Percentiles rank a stretch among this genome's conserved stretches.
Conservation (phyloP, 2,888 invertebrate species). For the Priocnemis perturbator region DNA sequence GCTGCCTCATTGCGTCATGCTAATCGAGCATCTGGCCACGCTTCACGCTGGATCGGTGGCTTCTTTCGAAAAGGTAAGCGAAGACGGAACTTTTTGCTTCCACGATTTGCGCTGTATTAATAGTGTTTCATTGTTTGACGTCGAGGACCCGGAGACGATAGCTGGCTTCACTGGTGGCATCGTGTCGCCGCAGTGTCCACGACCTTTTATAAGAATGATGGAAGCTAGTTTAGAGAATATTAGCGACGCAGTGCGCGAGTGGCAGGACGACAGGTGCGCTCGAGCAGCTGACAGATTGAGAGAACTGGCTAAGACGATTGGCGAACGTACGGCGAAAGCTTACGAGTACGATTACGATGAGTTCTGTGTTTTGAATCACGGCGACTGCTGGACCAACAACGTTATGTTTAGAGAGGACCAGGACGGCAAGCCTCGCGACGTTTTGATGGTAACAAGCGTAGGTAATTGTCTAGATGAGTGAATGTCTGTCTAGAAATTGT, state of each 20-base stretch:
- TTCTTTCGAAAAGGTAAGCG: constrained; percentile 50
- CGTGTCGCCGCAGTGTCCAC: constrained; percentile 36
- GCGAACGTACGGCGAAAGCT: not conserved
- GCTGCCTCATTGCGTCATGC: constrained; percentile 39
- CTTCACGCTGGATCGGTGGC: constrained; percentile 59
- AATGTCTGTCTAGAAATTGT: no score
- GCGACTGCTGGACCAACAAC: constrained; percentile 61
- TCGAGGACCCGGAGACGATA: constrained; percentile 46
- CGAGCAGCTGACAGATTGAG: constrained; percentile 36
- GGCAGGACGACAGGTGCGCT: constrained; percentile 38
- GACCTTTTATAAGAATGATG: constrained; percentile 25
- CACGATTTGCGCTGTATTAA: not conserved
- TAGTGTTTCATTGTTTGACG: not conserved
- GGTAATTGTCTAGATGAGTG: not conserved
- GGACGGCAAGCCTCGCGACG: constrained; percentile 41
- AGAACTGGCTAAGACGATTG: constrained; percentile 21
- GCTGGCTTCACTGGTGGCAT: constrained; percentile 46
- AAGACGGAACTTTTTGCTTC: not conserved
- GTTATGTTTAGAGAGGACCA: constrained; percentile 55
- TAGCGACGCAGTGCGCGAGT: constrained; percentile 28
- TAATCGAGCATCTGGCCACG: constrained; percentile 50
- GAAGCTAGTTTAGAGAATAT: constrained; percentile 5
- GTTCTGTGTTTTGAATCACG: constrained; percentile 63
- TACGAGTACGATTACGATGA: constrained; percentile 47
- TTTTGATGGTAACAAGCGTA: constrained; percentile 46